These are phyloP conservation scores for Galago senegalensis DNA, from an alignment of 2,797 vertebrate species.

Conservation along the genomic window DNA sequence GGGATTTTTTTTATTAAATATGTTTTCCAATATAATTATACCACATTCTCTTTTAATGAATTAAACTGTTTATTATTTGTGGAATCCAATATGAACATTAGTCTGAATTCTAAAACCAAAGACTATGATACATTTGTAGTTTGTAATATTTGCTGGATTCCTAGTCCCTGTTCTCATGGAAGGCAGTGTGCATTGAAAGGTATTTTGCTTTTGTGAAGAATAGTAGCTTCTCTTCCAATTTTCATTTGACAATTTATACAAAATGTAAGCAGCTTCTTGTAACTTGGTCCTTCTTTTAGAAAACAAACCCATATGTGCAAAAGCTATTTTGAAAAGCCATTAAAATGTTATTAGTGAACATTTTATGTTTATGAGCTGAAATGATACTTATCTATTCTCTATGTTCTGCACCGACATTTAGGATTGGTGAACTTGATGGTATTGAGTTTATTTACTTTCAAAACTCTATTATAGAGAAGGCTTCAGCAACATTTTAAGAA, in stretches of 20 bases:
- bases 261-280: background rate
- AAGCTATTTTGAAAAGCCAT: background rate
- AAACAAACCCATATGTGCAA: background rate
- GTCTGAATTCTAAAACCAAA: conserved; percentile 24
- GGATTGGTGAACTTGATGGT: background rate
- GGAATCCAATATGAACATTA: conserved; percentile 9
- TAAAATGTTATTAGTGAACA: background rate
- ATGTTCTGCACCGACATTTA: conserved; percentile 53
- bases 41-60: background rate
- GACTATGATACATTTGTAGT: background rate
- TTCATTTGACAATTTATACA: conserved; percentile 21
- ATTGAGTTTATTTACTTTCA: conserved; percentile 36
- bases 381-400: background rate
- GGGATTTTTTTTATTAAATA: background rate
- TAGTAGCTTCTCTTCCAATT: conserved; percentile 1
- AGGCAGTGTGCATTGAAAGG: background rate
- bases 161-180: background rate
- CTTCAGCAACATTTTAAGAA: background rate
- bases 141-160: conserved; percentile 15
- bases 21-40: conserved; percentile 1
- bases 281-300: conserved; percentile 5
- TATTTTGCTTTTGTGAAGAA: conserved; percentile 32
- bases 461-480: conserved; percentile 41
- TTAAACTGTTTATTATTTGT: background rate
- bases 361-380: conserved; percentile 41